phyloP scores from a whole-genome alignment of 2,888 invertebrate genomes.

The Stegophylla sp. region DNA sequence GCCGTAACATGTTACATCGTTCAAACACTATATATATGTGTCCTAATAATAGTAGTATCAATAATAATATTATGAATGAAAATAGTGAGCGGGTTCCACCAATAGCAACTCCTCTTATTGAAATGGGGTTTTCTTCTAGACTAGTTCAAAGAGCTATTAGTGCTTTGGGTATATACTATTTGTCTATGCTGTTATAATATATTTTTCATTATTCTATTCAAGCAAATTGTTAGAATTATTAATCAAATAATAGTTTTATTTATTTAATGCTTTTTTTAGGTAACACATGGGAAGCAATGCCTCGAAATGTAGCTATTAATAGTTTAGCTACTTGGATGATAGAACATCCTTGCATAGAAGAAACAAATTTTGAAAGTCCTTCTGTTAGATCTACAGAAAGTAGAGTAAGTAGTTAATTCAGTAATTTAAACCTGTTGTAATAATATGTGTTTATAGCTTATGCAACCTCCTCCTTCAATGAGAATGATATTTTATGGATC shows the following conservation, averaged over 20 bases:
- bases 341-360: constrained; percentile 68
- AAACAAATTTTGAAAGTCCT: constrained; percentile 34
- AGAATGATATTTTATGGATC: neutral
- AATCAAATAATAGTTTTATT: neutral
- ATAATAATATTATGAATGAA: constrained; percentile 8
- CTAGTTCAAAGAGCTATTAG: constrained; percentile 70
- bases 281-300: constrained; percentile 53
- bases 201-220: too few species aligned
- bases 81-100: constrained; percentile 64
- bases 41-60: constrained; percentile 16
- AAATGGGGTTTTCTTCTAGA: constrained; percentile 71
- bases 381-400: constrained; percentile 8
- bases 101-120: constrained; percentile 69
- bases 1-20: constrained; percentile 54
- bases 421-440: neutral
- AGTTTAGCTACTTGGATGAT: constrained; percentile 73
- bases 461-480: neutral
- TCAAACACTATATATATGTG: constrained; percentile 52
- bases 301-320: constrained; percentile 66
- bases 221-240: neutral
- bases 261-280: neutral
- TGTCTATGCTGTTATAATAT: neutral
- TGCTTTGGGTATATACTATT: constrained; percentile 65
- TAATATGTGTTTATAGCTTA: neutral
- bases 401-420: constrained; percentile 20